Conservation (phyloP, 2,113 vertebrate genomes). For the Stegostoma tigrinum region DNA sequence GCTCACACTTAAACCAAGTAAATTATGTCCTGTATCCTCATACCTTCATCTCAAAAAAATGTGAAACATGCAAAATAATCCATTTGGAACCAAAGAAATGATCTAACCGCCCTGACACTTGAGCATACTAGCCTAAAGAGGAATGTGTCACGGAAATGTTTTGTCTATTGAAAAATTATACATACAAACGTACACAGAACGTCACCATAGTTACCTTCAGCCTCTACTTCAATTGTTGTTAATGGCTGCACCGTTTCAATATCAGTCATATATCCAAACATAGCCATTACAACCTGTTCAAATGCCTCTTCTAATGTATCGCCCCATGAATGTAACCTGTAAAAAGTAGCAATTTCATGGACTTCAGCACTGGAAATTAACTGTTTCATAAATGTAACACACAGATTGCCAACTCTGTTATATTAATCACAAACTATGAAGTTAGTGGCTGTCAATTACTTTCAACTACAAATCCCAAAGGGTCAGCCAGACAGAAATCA, state of each 20-base stretch:
- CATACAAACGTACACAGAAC: neutral
- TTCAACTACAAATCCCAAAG: neutral
- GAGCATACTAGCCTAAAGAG: neutral
- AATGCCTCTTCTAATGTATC: conserved; percentile 84
- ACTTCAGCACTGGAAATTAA: conserved; percentile 31
- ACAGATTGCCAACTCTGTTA: neutral
- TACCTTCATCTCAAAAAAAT: neutral
- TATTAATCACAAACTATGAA: neutral
- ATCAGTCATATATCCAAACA: conserved; percentile 98
- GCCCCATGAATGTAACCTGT: conserved; percentile 90
- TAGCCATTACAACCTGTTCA: conserved; percentile 91
- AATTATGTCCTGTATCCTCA: neutral
- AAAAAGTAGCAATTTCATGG: neutral
- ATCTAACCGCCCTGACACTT: neutral
- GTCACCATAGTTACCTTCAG: conserved; percentile 65
- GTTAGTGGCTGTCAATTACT: neutral
- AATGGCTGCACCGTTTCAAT: conserved; percentile 83
- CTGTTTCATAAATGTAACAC: neutral
- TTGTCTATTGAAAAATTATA: too few species aligned
- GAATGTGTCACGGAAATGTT: neutral
- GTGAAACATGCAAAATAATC: neutral
- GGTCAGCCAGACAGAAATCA: neutral
- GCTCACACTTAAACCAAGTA: neutral
- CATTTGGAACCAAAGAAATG: neutral
- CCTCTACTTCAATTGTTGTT: conserved; percentile 74